Evolutionary conservation across 2,888 invertebrate species (phyloP).

Genomic region (Pinctada fucata): DNA sequence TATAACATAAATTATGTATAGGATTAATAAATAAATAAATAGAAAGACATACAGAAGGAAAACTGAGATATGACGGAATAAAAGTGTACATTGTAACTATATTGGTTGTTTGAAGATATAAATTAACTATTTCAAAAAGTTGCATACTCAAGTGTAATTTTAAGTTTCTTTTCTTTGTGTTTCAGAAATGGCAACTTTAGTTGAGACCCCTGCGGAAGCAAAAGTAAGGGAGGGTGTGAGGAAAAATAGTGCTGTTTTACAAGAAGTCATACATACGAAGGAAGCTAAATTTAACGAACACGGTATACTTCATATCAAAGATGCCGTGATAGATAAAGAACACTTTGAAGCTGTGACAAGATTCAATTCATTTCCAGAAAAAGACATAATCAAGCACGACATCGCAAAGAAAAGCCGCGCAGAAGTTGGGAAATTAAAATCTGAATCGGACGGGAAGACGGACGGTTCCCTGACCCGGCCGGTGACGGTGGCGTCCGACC

Average conservation of each 20-base stretch:
- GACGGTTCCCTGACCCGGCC: constrained; percentile 20
- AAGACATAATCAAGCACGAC: constrained; percentile 33
- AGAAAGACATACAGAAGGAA: too few relatives aligned
- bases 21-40: too few relatives aligned
- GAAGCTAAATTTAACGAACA: constrained; percentile 33
- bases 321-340: constrained; percentile 18
- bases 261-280: constrained; percentile 38
- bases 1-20: too few relatives aligned
- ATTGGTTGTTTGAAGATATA: not conserved
- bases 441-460: constrained; percentile 22
- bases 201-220: constrained; percentile 42
- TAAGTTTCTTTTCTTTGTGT: constrained; percentile 7
- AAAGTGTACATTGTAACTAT: too few relatives aligned
- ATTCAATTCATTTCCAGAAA: constrained; percentile 6
- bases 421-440: constrained; percentile 7
- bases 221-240: constrained; percentile 21
- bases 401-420: constrained; percentile 6
- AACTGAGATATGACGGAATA: too few relatives aligned
- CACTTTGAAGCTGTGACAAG: constrained; percentile 1
- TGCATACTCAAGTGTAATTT: too few relatives aligned
- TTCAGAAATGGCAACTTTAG: constrained; percentile 52
- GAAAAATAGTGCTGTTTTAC: constrained; percentile 35
- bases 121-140: not conserved
- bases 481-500: constrained; percentile 21
- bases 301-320: constrained; percentile 30